These are phyloP conservation scores for Agrilus cyanescens DNA, from an alignment of 2,888 invertebrate genomes.

Conservation along the genomic window DNA sequence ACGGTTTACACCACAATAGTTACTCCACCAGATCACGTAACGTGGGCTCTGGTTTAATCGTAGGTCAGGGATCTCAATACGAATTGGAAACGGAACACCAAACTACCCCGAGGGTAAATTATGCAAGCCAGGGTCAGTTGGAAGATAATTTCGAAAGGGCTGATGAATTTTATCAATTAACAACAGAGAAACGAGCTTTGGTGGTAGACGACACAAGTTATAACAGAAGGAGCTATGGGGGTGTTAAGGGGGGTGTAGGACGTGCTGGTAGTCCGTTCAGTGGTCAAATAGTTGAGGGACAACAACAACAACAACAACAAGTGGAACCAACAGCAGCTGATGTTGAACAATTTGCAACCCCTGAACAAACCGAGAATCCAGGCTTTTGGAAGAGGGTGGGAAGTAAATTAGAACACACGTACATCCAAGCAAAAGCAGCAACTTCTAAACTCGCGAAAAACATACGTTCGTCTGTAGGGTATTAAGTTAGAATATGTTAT, in stretches of 20 bases:
- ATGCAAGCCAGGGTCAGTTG: too few relatives aligned
- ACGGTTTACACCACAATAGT: too few relatives aligned
- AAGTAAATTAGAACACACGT: constrained; percentile 14
- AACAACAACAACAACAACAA: constrained; percentile 7
- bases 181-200: constrained; percentile 7
- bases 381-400: constrained; percentile 41
- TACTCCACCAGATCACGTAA: too few relatives aligned
- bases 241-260: neutral
- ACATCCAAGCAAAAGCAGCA: constrained; percentile 15
- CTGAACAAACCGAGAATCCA: constrained; percentile 28
- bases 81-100: too few relatives aligned
- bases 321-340: constrained; percentile 10
- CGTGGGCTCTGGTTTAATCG: too few relatives aligned
- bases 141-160: constrained; percentile 5
- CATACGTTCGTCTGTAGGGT: constrained; percentile 6
- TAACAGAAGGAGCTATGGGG: constrained; percentile 6
- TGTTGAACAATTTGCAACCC: constrained; percentile 15
- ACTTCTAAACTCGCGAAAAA: constrained; percentile 8
- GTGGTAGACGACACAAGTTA: constrained; percentile 13
- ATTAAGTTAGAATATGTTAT: constrained; percentile 6
- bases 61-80: too few relatives aligned
- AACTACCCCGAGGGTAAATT: too few relatives aligned
- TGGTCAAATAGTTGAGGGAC: too few relatives aligned
- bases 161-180: constrained; percentile 8
- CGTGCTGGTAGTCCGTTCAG: neutral